phyloP scores from a whole-genome alignment of 2,797 vertebrate species.

The Arrhamphus sclerolepis region DNA sequence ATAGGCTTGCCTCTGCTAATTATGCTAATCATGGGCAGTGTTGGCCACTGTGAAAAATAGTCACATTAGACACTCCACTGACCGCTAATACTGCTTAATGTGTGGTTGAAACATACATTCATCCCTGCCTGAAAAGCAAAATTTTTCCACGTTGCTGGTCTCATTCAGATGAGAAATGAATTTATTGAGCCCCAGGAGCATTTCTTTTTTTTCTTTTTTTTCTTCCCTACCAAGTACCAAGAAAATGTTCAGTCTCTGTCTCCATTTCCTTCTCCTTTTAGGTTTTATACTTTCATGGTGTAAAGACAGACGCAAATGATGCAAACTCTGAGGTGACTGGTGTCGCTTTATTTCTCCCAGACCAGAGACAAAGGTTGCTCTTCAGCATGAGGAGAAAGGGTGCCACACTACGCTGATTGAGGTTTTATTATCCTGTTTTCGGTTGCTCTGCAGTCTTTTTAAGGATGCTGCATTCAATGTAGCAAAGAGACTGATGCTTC shows the following conservation, averaged over 20 bases:
- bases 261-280: constrained; percentile 58
- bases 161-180: constrained; percentile 96
- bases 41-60: constrained; percentile 96
- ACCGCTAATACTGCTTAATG: constrained; percentile 96
- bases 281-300: constrained; percentile 72
- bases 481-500: constrained; percentile 37
- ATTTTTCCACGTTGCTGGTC: constrained; percentile 97
- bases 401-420: constrained; percentile 64
- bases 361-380: constrained; percentile 73
- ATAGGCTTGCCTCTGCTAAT: constrained; percentile 96
- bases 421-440: constrained; percentile 60
- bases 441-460: constrained; percentile 39
- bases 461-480: constrained; percentile 41
- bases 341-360: constrained; percentile 71
- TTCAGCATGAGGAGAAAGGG: constrained; percentile 63
- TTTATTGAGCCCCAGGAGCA: constrained; percentile 90
- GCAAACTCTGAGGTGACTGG: constrained; percentile 77
- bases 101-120: constrained; percentile 97
- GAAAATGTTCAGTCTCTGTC: constrained; percentile 77
- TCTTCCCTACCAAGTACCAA: constrained; percentile 79
- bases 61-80: constrained; percentile 97
- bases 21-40: constrained; percentile 97
- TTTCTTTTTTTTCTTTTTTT: constrained; percentile 66
- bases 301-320: constrained; percentile 73
- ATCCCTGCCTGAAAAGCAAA: constrained; percentile 92